Evolutionary conservation across 2,113 vertebrate genomes (phyloP), one percentile per base, ranked within the genome.

Genomic region (Vicugna pacos): DNA sequence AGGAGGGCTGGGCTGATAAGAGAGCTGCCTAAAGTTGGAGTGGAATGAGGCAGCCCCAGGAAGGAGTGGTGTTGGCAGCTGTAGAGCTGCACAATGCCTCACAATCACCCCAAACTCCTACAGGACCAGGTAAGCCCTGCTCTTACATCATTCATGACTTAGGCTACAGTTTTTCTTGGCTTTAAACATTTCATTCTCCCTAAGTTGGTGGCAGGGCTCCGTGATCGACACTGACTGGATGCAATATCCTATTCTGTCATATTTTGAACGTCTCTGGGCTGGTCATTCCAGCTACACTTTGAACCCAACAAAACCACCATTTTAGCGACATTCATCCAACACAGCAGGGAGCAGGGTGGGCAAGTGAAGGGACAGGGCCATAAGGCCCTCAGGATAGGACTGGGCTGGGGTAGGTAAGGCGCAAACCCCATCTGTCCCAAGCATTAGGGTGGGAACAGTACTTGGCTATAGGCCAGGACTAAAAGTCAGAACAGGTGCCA

Each of bases 141-240:
- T 56, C 54, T 72, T 38, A 42, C 85, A 48, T 72, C 80, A 52
- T 72, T 79, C 50, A 83, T 0, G 6, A 88, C 15, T 72, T 69
- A 42, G 46, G 48, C 52, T 50, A 26, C n/a, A 26, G 0, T 14
- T 60, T 82, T 14, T 32, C 5, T 52, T 46, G 38, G 38, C 69
- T 91, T 95, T 88, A 92, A 94, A 93, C 42, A 70, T 70, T 79
- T 38, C 56, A 16, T 46, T 54, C 52, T 80, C 42, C 73, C 60
- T 35, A 76, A 30, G 4, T 28, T 67, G 65, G 85, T 82, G 62
- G 52, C 67, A 54, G 62, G 56, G 14, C 24, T 50, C 48, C 10
- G 2, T 54, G 50, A 73, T 3, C 11, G 28, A 56, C 28, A 26
- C 17, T 0, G 9, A 46, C 50, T 46, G 69, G 69, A 62, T 1